Evolutionary conservation across 2,797 vertebrate species (phyloP).

Genomic region (Sebastes diploproa): DNA sequence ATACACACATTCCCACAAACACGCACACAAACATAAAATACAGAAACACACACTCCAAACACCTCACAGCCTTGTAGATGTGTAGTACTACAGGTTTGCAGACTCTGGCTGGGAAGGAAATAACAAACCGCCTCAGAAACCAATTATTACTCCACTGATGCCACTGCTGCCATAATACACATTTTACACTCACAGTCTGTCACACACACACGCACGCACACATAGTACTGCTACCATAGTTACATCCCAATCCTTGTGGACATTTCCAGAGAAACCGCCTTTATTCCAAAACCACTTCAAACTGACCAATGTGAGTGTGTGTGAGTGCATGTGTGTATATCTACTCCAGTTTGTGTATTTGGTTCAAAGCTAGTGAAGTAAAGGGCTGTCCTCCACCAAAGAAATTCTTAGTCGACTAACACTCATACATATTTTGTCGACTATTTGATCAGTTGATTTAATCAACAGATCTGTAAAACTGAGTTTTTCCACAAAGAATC

Average conservation of each 20-base stretch:
- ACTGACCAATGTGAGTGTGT: background rate
- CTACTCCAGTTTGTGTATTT: constrained; percentile 2
- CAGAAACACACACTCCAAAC: background rate
- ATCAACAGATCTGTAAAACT: background rate
- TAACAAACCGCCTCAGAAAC: constrained; percentile 46
- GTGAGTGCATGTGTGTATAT: background rate
- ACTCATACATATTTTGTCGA: background rate
- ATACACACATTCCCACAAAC: constrained; percentile 6
- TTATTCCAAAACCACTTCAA: constrained; percentile 22
- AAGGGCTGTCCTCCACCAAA: background rate
- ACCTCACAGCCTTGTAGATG: constrained; percentile 11
- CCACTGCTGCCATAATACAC: constrained; percentile 28
- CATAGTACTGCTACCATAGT: constrained; percentile 6
- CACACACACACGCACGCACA: background rate
- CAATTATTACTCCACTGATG: constrained; percentile 40
- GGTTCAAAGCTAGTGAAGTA: background rate
- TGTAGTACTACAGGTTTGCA: background rate
- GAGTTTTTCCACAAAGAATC: too few species aligned
- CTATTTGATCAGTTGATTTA: background rate
- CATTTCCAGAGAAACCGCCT: constrained; percentile 3
- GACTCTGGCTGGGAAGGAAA: constrained; percentile 25
- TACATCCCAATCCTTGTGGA: constrained; percentile 32
- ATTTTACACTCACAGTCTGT: constrained; percentile 1
- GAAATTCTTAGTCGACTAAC: background rate
- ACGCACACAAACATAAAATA: constrained; percentile 8